A percentile compares a stretch with the other conserved stretches of the same genome.
Evolutionary conservation across 2,113 vertebrate species (phyloP).

Genomic region (Dicrurus megarhynchus): DNA sequence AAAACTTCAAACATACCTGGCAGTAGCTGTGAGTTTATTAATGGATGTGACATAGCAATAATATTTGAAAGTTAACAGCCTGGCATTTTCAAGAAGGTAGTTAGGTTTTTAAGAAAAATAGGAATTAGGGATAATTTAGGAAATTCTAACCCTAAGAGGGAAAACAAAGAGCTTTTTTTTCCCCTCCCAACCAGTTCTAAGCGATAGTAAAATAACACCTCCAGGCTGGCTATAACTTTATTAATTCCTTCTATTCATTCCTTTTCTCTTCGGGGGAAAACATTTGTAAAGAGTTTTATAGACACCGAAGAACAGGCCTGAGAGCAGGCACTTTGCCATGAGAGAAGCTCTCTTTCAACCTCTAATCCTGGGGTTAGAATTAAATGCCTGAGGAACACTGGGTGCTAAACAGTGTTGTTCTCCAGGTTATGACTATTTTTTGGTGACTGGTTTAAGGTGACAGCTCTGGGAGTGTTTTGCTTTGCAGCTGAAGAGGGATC

Average conservation of each 20-base stretch:
- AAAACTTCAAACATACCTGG: background rate
- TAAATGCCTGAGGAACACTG: background rate
- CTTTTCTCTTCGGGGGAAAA: background rate
- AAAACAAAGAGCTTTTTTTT: background rate
- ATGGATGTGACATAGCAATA: background rate
- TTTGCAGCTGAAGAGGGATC: background rate
- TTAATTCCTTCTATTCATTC: background rate
- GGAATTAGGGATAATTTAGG: background rate
- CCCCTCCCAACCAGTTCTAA: background rate
- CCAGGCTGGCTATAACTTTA: background rate
- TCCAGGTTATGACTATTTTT: background rate
- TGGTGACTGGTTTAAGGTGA: background rate
- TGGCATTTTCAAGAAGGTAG: background rate
- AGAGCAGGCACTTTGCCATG: background rate
- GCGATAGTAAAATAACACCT: background rate
- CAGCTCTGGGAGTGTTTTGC: background rate
- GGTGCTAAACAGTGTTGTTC: background rate
- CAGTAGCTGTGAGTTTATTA: background rate
- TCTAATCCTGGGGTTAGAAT: background rate
- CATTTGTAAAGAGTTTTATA: background rate
- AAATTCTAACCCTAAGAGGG: background rate
- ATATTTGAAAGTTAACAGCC: background rate
- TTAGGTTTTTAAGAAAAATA: background rate
- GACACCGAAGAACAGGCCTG: background rate
- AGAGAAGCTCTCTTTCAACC: background rate